Base-by-base conservation (phyloP, 92 coral and sea anemone species). In the Umimayanthus chanpuru region DNA sequence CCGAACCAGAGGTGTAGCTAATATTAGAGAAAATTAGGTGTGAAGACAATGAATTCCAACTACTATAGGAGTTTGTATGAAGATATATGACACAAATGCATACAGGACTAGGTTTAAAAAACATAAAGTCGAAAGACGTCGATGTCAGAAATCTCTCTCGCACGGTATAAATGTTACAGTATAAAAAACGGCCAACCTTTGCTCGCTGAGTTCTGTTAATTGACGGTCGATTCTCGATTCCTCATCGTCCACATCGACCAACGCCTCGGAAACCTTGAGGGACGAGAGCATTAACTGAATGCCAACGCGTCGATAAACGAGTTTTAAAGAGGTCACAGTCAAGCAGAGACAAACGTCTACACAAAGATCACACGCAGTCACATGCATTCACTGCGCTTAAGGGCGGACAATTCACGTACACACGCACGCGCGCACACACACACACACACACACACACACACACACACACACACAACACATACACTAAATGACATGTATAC, bases 231-330 rank as follows among this genome's bases (percentile, higher is more conserved):
- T 90, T 41, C 96, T 88, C 68, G 99, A 94, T 81, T 91, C 99
- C 85, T 97, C 99, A 68, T 97, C 99, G 77, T 97, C 99, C 40
- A 89, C 99, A 76, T 95, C 94, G 53, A 97, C 96, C 77, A 97
- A 89, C 15, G 99, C 98, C 91, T 94, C 98, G 9, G 99, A 97
- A 53, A 97, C 97, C 99, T 97, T 30, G 3, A 28, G 73, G 15
- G 50, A 72, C 20, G 81, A 80, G 2, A 6, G 4, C 20, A 12
- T 23, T 61, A 41, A 82, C 29, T 11, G 11, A n/a, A 15, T 21
- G 30, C 88, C 15, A 23, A 36, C 14, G 0, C 8, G 14, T 25
- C n/a, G n/a, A 14, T 38, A 25, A 28, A 50, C 7, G 29, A 65
- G 32, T 4, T 58, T 50, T 0, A 39, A 43, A 73, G 8, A 79